Base-by-base conservation (phyloP, 1,140 invertebrate genomes). In the Drosophila ironensis region DNA sequence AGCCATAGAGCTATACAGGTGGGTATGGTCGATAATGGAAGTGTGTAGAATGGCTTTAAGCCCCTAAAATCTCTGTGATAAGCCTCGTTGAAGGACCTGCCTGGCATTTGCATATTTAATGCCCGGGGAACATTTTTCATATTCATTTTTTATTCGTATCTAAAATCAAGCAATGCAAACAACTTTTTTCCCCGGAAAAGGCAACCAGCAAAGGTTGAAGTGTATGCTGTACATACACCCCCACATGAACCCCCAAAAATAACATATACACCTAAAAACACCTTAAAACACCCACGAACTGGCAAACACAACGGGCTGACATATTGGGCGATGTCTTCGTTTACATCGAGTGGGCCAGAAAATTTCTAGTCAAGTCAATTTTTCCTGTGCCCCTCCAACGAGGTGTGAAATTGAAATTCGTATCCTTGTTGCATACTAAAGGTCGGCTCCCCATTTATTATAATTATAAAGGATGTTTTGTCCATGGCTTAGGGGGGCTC, bases 391-490 rank as follows among this genome's bases (percentile, higher is more conserved):
- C 66, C 57, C 52, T 80, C 67, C 80, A 86, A 61, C 67, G 81
- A 86, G 66, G 67, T 86, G 80, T 86, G 74, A 86, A 86, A 86
- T 86, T 75, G 75, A 72, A 84, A 74, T 48, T 75, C 40, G 53
- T 57, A 40, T 61, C 51, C 56, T 53, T 78, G 68, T 50, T 61
- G 74, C 73, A 76, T 60, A 67, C 46, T 46, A 45, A 69, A 48
- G 38, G 46, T 42, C 50, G 33, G 33, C 42, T 37, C 16, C 14
- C 28, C 42, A 63, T 63, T 50, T 71, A 60, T 71, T 71, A 45
- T 71, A 60, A 51, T 52, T 40, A 52, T 4, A 66, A 52, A 38
- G 35, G 30, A 40, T 44, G 66, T 51, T 28, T 44, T 48, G 44
- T 9, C n/a, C 9, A 2, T 7, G 7, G 22, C 27, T 25, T 30